Evolutionary conservation across 2,888 invertebrate genomes (phyloP), one percentile per base, ranked within the genome.

Genomic region (Apeira syringaria): DNA sequence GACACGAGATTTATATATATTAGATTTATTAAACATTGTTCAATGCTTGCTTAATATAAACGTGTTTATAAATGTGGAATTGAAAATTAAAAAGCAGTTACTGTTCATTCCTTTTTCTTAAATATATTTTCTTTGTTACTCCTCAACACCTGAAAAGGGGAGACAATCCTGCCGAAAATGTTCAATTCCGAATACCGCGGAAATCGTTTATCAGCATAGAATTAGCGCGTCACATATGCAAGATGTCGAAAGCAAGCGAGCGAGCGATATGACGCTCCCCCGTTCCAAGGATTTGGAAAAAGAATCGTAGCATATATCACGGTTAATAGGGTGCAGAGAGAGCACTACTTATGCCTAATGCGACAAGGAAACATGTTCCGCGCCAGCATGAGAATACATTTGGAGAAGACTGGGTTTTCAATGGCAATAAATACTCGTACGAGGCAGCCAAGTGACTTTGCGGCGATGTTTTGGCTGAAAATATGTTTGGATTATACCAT

Each of bases 341-440:
- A 87, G 84, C 84, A 89, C 87, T 89, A 84, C 89, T 88, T 88
- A 85, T 85, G 84, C 86, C 82, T 88, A 88, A 88, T 88, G 88
- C 80, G 87, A 87, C 85, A 85, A 78, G 87, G 87, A 79, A 87
- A 87, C 87, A 87, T 82, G 85, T 69, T 76, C 62, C 77, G 72
- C 75, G 73, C 74, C 67, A 72, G 76, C 74, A 76, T 74, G 64
- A 74, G 80, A 77, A 80, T 80, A 81, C 76, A 78, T 83, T 80
- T 69, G 60, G 77, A 73, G 74, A 72, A 59, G 53, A 80, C 80
- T 80, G 80, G 72, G 71, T 82, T 79, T 79, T 74, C 80, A 80
- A 80, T 78, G 76, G 75, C 76, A 74, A 87, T 87, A 87, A 87
- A 87, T 86, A 80, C 50, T 49, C 74, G 63, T 68, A 66, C 70